These are phyloP conservation scores for Cettia cetti DNA, from an alignment of 2,113 vertebrate genomes.

Conservation along the genomic window DNA sequence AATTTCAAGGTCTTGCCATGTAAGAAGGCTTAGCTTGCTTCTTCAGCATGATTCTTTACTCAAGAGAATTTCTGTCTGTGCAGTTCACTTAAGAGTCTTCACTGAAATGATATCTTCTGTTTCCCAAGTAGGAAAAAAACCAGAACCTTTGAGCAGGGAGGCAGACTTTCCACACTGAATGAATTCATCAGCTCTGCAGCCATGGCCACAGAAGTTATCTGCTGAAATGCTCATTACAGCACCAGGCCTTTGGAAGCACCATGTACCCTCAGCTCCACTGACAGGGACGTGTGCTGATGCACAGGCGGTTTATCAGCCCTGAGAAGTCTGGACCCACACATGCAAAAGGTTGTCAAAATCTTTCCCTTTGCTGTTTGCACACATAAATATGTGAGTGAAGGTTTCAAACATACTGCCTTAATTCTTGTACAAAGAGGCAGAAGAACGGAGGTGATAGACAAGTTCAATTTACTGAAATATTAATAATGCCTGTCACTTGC, in stretches of 20 bases:
- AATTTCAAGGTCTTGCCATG: neutral
- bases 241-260: neutral
- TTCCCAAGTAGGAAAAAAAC: neutral
- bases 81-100: neutral
- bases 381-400: neutral
- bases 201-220: neutral
- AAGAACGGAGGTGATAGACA: neutral
- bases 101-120: neutral
- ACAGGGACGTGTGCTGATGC: neutral
- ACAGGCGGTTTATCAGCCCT: neutral
- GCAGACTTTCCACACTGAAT: neutral
- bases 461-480: neutral
- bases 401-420: neutral
- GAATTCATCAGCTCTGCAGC: neutral
- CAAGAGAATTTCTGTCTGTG: neutral
- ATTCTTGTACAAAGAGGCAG: neutral
- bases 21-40: neutral
- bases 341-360: neutral
- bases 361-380: neutral
- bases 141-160: neutral
- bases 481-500: neutral
- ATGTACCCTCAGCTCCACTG: neutral
- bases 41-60: neutral
- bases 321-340: rapidly evolving
- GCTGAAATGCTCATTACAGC: neutral